phyloP scores from a whole-genome alignment of 2,888 invertebrate species.

The Scrobipalpa costella region DNA sequence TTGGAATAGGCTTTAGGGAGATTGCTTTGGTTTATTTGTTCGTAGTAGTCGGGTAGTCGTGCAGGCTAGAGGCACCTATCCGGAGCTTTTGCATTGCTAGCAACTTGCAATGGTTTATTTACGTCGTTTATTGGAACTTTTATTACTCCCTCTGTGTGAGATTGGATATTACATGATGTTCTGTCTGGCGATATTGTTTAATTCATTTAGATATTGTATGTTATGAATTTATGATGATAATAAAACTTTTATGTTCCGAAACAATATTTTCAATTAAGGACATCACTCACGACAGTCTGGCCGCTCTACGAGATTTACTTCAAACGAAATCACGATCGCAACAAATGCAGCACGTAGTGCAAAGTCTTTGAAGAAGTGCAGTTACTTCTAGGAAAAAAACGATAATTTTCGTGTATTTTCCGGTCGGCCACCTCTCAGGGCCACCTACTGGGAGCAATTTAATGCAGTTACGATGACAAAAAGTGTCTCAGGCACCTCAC shows the following conservation, averaged over 20 bases:
- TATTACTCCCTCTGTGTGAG: constrained; percentile 4
- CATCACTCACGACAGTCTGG: background rate
- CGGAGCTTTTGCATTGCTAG: constrained; percentile 19
- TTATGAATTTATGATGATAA: constrained; percentile 1
- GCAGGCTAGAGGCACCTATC: constrained; percentile 20
- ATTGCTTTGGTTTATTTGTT: constrained; percentile 24
- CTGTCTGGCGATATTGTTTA: background rate
- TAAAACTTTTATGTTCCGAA: background rate
- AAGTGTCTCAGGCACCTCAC: constrained; percentile 45
- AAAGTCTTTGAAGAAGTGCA: background rate
- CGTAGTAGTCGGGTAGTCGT: constrained; percentile 11
- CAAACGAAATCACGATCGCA: background rate
- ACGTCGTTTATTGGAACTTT: constrained; percentile 13
- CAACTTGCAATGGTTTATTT: constrained; percentile 8
- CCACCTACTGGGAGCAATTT: constrained; percentile 16
- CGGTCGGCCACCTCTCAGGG: constrained; percentile 9
- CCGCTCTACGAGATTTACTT: background rate
- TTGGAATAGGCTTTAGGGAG: constrained; percentile 19
- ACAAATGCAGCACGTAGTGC: background rate
- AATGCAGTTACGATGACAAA: constrained; percentile 20
- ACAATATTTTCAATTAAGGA: background rate
- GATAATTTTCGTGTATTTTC: constrained; percentile 7
- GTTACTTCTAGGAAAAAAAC: background rate
- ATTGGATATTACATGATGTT: constrained; percentile 3
- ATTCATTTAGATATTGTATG: background rate